Evolutionary conservation across 2,888 invertebrate genomes (phyloP).

Genomic region (Tanytarsus gracilentus): DNA sequence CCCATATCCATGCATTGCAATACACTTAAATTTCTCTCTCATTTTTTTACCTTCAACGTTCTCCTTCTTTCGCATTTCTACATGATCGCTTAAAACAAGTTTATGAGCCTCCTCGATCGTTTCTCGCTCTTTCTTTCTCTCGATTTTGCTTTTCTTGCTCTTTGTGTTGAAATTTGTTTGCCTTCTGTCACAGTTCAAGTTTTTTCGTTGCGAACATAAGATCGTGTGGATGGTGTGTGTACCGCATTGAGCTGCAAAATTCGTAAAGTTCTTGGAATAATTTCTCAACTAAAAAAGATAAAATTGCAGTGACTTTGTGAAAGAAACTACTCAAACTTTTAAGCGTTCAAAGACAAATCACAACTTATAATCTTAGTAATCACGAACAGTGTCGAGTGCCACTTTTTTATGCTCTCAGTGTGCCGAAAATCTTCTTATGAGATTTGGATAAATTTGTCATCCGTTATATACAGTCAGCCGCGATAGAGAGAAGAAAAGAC

Average conservation of each 20-base stretch:
- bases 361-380: not conserved
- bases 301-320: too few species aligned
- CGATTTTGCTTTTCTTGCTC: not conserved
- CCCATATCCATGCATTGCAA: not conserved
- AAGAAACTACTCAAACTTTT: too few species aligned
- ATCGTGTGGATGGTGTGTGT: conserved; percentile 17
- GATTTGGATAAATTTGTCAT: conserved; percentile 18
- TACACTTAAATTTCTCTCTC: conserved; percentile 7
- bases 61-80: conserved; percentile 2
- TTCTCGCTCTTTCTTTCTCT: not conserved
- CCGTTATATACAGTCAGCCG: not conserved
- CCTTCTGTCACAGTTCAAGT: conserved; percentile 6
- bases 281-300: too few species aligned
- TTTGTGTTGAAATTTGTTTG: too few species aligned
- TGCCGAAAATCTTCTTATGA: conserved; percentile 10
- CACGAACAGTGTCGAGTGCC: not conserved
- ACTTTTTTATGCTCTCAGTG: not conserved
- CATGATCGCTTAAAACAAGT: conserved; percentile 18
- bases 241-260: too few species aligned
- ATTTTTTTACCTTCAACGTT: not conserved
- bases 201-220: conserved; percentile 10
- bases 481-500: not conserved
- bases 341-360: not conserved
- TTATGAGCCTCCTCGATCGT: not conserved
- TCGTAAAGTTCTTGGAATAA: not conserved